Conservation (phyloP, 1,140 invertebrate species). For the Elymnias hypermnestra region DNA sequence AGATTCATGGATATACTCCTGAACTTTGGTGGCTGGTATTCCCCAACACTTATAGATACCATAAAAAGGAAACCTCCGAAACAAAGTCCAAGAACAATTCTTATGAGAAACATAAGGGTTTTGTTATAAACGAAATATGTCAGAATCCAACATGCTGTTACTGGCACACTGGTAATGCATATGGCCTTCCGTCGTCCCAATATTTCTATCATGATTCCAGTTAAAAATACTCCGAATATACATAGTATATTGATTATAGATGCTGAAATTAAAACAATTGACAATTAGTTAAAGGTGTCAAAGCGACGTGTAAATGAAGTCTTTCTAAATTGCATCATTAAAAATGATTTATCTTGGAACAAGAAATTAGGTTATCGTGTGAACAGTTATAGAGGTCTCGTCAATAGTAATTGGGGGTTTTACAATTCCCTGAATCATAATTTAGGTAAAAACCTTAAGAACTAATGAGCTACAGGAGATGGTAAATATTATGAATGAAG, state of each 20-base stretch:
- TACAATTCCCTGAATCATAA: no score
- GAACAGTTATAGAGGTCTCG: not conserved
- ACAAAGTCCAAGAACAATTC: constrained; percentile 21
- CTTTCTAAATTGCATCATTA: no score
- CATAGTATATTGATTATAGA: constrained; percentile 23
- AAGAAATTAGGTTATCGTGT: no score
- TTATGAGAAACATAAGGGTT: constrained; percentile 14
- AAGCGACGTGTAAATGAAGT: not conserved
- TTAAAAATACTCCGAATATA: constrained; percentile 14
- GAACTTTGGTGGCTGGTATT: constrained; percentile 16
- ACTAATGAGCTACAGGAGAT: no score
- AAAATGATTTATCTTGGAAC: no score
- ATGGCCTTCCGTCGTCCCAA: constrained; percentile 19
- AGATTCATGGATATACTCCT: constrained; percentile 22
- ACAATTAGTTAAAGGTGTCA: not conserved
- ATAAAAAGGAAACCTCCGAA: constrained; percentile 19
- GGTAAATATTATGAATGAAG: no score
- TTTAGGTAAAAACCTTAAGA: no score
- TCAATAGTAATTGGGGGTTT: no score
- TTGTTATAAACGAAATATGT: constrained; percentile 19
- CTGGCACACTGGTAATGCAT: constrained; percentile 16
- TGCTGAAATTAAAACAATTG: constrained; percentile 12
- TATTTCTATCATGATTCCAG: constrained; percentile 11
- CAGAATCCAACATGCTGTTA: constrained; percentile 20
- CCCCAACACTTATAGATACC: constrained; percentile 20